Evolutionary conservation across 2,113 vertebrate species (phyloP).

Genomic region (Fulica atra): DNA sequence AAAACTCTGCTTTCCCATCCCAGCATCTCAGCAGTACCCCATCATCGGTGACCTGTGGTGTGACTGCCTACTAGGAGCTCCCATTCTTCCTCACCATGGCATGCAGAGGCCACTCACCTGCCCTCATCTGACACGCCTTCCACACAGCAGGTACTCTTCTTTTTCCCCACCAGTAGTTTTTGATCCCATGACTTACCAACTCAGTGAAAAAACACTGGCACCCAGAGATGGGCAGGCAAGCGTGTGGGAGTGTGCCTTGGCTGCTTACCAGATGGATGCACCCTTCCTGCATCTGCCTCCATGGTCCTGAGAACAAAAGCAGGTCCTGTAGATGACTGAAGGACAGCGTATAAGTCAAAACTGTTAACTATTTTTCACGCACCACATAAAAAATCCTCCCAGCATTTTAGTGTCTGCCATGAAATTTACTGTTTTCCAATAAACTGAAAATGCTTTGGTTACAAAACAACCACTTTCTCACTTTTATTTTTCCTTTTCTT

Average conservation of each 20-base stretch:
- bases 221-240: not conserved
- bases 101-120: fast-evolving
- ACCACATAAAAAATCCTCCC: not conserved
- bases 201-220: not conserved
- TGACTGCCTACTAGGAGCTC: not conserved
- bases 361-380: not conserved
- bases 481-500: not conserved
- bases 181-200: not conserved
- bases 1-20: not conserved
- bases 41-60: not conserved
- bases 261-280: not conserved
- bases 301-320: not conserved
- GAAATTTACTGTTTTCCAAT: not conserved
- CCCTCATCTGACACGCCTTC: not conserved
- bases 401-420: not conserved
- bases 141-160: not conserved
- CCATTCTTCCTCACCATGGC: fast-evolving
- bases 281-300: not conserved
- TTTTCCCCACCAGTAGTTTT: not conserved
- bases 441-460: not conserved
- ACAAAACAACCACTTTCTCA: not conserved
- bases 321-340: not conserved
- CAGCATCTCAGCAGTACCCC: not conserved
- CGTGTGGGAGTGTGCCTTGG: fast-evolving
- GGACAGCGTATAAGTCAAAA: not conserved